phyloP scores from a whole-genome alignment of 2,797 vertebrate species.

The Zenarchopterus dispar region DNA sequence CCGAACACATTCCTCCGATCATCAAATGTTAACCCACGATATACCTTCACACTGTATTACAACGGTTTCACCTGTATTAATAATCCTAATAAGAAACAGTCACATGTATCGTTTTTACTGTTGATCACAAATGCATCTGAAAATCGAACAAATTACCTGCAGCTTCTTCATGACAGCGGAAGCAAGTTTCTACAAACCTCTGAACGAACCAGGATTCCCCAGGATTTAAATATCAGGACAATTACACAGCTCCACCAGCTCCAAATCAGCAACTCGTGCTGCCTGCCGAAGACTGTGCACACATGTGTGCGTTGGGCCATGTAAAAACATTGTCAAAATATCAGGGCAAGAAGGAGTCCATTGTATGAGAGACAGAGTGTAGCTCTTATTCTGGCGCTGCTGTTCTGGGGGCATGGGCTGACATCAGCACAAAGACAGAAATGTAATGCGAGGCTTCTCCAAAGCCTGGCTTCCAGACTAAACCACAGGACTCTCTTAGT shows the following conservation, averaged over 20 bases:
- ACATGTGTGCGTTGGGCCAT: conserved; percentile 40
- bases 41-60: conserved; percentile 50
- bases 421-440: conserved; percentile 81
- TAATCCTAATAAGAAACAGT: too few species aligned
- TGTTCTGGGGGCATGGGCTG: conserved; percentile 67
- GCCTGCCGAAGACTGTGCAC: conserved; percentile 47
- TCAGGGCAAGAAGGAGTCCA: conserved; percentile 75
- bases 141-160: conserved; percentile 30
- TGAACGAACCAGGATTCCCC: conserved; percentile 47
- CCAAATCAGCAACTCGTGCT: conserved; percentile 45
- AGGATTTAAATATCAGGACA: conserved; percentile 53
- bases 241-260: conserved; percentile 19
- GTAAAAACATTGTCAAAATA: conserved; percentile 77
- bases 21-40: conserved; percentile 71
- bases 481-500: conserved; percentile 67
- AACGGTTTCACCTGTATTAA: conserved; percentile 7
- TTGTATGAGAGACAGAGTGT: conserved; percentile 77
- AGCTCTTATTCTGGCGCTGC: conserved; percentile 75
- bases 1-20: conserved; percentile 74
- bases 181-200: conserved; percentile 39
- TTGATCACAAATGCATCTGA: conserved; percentile 16
- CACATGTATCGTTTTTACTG: conserved; percentile 12
- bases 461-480: conserved; percentile 67
- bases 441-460: conserved; percentile 78
- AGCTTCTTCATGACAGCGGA: conserved; percentile 16